Evolutionary conservation across 2,888 invertebrate genomes (phyloP).

Genomic region (Unio delphinus): DNA sequence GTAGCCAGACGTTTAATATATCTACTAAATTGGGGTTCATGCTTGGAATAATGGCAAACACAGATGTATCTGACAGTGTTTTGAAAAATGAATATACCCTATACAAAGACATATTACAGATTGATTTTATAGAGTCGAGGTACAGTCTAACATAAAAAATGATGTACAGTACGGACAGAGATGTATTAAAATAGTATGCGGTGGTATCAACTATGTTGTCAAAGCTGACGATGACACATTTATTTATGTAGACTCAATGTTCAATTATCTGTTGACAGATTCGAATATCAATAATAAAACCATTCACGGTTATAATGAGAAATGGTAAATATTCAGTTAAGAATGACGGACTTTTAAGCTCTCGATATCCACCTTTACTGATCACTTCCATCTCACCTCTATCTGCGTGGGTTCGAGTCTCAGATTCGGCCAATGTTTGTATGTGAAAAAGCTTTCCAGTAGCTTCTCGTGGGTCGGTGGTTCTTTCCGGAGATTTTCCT

Average conservation of each 20-base stretch:
- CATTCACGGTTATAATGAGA: constrained; percentile 38
- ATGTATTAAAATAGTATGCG: constrained; percentile 36
- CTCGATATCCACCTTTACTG: constrained; percentile 35
- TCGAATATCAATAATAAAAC: constrained; percentile 22
- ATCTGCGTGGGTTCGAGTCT: too few relatives aligned
- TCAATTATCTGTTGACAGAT: constrained; percentile 13
- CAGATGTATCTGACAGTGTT: constrained; percentile 2
- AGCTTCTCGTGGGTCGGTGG: too few relatives aligned
- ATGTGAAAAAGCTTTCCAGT: too few relatives aligned
- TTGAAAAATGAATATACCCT: constrained; percentile 22
- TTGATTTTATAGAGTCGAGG: constrained; percentile 38
- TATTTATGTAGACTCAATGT: constrained; percentile 29
- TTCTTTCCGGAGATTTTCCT: too few relatives aligned
- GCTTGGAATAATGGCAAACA: constrained; percentile 20
- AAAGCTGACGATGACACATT: constrained; percentile 46
- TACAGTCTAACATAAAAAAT: constrained; percentile 39
- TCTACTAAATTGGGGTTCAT: constrained; percentile 38
- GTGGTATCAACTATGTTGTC: constrained; percentile 29
- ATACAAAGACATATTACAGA: constrained; percentile 36
- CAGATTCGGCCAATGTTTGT: too few relatives aligned
- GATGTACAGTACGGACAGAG: constrained; percentile 32
- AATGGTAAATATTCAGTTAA: constrained; percentile 46
- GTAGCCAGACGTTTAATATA: neutral
- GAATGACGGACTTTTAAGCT: constrained; percentile 29
- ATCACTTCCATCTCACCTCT: too few relatives aligned